Conservation (phyloP, 2,113 vertebrate genomes). For the Coreoperca whiteheadi region DNA sequence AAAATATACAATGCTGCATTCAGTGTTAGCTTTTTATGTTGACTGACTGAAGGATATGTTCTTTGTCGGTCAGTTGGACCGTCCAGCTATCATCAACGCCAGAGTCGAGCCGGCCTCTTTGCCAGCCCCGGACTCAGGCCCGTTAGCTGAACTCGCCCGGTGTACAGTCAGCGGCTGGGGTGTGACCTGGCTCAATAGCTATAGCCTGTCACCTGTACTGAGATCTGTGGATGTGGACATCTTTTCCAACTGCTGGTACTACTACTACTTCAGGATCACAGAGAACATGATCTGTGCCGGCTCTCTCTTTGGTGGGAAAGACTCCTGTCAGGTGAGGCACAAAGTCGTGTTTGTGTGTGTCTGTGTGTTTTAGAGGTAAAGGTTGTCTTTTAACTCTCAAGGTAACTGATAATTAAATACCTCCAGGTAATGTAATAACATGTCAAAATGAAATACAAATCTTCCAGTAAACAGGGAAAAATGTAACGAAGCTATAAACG, state of each 20-base stretch:
- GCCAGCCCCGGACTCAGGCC: conserved; percentile 23
- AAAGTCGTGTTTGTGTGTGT: neutral
- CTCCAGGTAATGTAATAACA: neutral
- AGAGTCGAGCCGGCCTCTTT: conserved; percentile 56
- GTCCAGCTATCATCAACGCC: conserved; percentile 70
- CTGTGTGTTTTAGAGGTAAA: neutral
- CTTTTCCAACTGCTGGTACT: conserved; percentile 78
- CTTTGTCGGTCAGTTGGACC: conserved; percentile 73
- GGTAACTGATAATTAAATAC: neutral
- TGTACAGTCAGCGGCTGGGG: conserved; percentile 87
- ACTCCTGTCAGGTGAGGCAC: conserved; percentile 83
- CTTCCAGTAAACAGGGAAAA: neutral
- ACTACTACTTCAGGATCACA: conserved; percentile 82
- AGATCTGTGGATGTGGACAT: conserved; percentile 79
- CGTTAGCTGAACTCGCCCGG: conserved; percentile 10
- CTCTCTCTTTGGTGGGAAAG: conserved; percentile 78
- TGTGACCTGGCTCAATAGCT: conserved; percentile 75
- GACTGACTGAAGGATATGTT: conserved; percentile 21
- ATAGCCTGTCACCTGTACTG: conserved; percentile 77
- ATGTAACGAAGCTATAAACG: neutral
- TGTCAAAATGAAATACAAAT: neutral
- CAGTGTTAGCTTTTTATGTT: neutral
- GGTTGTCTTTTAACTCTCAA: neutral
- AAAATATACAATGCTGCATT: neutral
- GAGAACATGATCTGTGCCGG: conserved; percentile 86